phyloP scores from a whole-genome alignment of 1,140 invertebrate species.

The Zaprionus capensis region DNA sequence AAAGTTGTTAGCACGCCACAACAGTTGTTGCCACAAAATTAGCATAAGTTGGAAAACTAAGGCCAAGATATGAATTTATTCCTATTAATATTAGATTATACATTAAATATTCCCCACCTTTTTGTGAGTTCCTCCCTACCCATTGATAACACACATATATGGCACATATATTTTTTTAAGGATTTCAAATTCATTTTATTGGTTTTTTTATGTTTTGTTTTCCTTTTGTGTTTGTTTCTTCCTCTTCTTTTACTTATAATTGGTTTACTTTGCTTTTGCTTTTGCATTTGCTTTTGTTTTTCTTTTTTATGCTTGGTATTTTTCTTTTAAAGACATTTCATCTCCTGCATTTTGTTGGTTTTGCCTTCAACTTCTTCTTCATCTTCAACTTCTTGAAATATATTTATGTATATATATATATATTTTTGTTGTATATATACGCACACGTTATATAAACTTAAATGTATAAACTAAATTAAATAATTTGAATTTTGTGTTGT shows the following conservation, averaged over 20 bases:
- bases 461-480: slow-evolving; percentile 78
- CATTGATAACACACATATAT: slow-evolving; percentile 53
- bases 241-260: slow-evolving; percentile 63
- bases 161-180: slow-evolving; percentile 75
- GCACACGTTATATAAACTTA: slow-evolving; percentile 81
- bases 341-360: slow-evolving; percentile 56
- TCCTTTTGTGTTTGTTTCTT: slow-evolving; percentile 52
- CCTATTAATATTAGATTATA: not conserved
- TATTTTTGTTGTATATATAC: slow-evolving; percentile 57
- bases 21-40: slow-evolving; percentile 3
- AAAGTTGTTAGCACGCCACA: slow-evolving; percentile 34
- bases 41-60: slow-evolving; percentile 12
- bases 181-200: slow-evolving; percentile 83
- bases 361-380: slow-evolving; percentile 44
- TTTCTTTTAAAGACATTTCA: slow-evolving; percentile 59
- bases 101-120: not conserved
- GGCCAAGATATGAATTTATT: not conserved
- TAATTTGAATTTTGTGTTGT: slow-evolving; percentile 73
- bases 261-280: slow-evolving; percentile 66
- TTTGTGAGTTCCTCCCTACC: not conserved
- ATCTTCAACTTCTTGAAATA: slow-evolving; percentile 15
- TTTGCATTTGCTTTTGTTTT: slow-evolving; percentile 37
- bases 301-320: slow-evolving; percentile 69
- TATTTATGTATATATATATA: slow-evolving; percentile 23
- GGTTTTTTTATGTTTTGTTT: slow-evolving; percentile 61